Base-by-base conservation (phyloP, 2,113 vertebrate species). In the Hemibates koningsi region DNA sequence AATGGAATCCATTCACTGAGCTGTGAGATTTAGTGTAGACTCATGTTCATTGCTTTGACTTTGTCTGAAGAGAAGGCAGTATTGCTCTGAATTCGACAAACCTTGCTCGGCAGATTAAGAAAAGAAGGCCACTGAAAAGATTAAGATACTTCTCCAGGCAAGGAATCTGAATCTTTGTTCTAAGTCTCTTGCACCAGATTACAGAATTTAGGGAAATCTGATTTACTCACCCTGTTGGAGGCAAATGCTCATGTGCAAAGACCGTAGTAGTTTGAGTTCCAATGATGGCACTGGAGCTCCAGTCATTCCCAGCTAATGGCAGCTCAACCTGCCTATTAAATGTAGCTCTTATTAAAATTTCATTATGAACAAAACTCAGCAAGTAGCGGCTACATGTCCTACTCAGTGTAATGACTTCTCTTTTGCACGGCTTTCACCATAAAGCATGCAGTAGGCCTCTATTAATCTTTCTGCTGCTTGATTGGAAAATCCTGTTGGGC, bases 401-500 rank as follows among this genome's bases (percentile, higher is more conserved):
- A 32, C 56, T 85, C 34, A 7, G 19, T 59, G 48, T 34, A 34
- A 80, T 71, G 57, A 38, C 78, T 84, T 87, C 68, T 83, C 63
- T 80, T 85, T 48, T 88, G 86, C 84, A 24, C 63, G n/a, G 61
- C 79, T 66, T 68, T 79, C 12, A 66, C 38, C 43, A 45, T 38
- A 32, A 80, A 85, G 68, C 80, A 57, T 86, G 86, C 52, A 78
- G 38, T 82, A 57, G 81, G 81, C 71, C 38, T 68, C 68, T 88
- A 90, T 90, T 96, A 93, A 95, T 95, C 94, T 95, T 86, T 90
- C 76, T 86, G 85, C 91, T 90, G 71, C 92, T 90, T 95, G 94
- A 96, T 94, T 95, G 91, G 87, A 94, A 95, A 95, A 93, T 94
- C 94, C 91, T 92, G 86, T 92, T 93, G 91, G 89, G 94, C 84